These are phyloP conservation scores for Stramonita haemastoma DNA, from an alignment of 2,888 invertebrate species.

Conservation along the genomic window DNA sequence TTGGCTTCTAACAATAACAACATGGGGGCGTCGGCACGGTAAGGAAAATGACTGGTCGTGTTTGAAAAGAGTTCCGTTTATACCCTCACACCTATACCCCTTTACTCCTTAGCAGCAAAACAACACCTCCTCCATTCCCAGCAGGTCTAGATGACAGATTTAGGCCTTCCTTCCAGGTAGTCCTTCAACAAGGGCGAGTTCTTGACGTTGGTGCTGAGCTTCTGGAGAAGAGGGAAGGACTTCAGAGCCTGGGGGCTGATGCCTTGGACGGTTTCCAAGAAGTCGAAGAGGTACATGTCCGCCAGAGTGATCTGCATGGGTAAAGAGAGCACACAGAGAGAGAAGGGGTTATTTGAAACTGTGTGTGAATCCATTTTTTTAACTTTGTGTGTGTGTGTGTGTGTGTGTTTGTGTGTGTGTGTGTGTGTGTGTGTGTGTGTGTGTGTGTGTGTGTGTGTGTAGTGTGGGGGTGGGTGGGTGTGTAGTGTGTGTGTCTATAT, in stretches of 20 bases:
- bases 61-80: too few relatives aligned
- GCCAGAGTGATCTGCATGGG: neutral
- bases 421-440: neutral
- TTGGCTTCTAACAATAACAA: too few relatives aligned
- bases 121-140: too few relatives aligned
- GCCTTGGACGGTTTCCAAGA: neutral
- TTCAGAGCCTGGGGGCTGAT: neutral
- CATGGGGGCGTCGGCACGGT: too few relatives aligned
- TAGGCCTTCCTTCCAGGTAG: neutral
- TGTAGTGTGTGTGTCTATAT: too few relatives aligned
- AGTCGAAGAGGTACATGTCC: conserved; percentile 8
- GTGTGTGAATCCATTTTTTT: neutral
- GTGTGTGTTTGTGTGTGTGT: too few relatives aligned
- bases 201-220: neutral
- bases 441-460: too few relatives aligned
- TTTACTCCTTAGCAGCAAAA: too few relatives aligned
- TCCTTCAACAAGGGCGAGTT: neutral
- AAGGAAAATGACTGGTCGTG: too few relatives aligned
- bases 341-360: neutral
- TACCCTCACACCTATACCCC: too few relatives aligned
- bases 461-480: too few relatives aligned
- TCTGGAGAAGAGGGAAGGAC: neutral
- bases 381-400: too few relatives aligned
- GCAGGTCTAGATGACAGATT: neutral
- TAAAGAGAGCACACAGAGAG: neutral